Base-by-base conservation (phyloP, 2,113 vertebrate genomes). In the Rhinolophus sinicus region DNA sequence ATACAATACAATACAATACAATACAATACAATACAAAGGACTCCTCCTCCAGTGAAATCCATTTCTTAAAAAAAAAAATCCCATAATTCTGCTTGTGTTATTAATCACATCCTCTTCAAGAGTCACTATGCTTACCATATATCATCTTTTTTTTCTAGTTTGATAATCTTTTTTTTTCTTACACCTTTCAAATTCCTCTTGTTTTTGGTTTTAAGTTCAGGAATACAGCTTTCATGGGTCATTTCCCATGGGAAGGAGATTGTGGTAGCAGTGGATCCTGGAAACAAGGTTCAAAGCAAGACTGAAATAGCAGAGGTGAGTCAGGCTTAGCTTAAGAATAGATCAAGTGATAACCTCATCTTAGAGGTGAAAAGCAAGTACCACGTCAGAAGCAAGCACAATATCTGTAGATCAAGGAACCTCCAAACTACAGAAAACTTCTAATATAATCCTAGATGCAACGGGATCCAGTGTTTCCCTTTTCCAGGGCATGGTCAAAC, bases 181-280 rank as follows among this genome's bases (percentile, higher is more conserved):
- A 88, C 80, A 64, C 15, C 47, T 87, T 67, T 82, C 10, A 82
- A 81, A 88, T 60, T 30, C 18, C 35, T 44, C 69, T 35, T 80
- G 15, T 28, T 64, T 94, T 95, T 86, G 54, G 47, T 38, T 92
- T 92, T 82, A 65, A 87, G 64, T 88, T 76, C 47, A 84, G 24
- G 16, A 87, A 24, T 69, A 40, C 5, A 76, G 58, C 15, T 69
- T 62, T 60, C 26, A 22, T 52, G 58, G 60, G 69, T 76, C 52
- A 82, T 69, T 33, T 83, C 13, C 11, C 21, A 35, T 35, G 73
- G 9, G 24, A 87, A 30, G 19, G 75, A 87, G 30, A 33, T 26
- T 30, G 4, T 64, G 22, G 75, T 22, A 92, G 56, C 73, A 76
- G 38, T 16, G 58, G 21, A 54, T 54, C 69, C 58, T 75, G 82